phyloP scores from a whole-genome alignment of 2,113 vertebrate genomes.

The Hippoglossus stenolepis region DNA sequence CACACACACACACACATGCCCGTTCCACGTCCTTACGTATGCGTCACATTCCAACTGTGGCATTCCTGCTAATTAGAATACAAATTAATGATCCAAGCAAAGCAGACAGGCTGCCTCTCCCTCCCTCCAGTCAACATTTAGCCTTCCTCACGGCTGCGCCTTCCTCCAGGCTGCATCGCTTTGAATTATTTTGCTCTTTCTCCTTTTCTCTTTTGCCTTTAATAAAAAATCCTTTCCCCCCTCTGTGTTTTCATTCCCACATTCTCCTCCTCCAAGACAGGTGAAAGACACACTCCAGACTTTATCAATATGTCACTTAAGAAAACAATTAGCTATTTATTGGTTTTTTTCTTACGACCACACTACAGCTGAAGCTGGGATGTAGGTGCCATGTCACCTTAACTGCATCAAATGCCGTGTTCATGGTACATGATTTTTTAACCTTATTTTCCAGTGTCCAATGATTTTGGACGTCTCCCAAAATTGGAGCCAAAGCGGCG shows the following conservation, averaged over 20 bases:
- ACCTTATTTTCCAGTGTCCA: too few relatives aligned
- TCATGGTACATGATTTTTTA: too few relatives aligned
- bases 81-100: conserved; percentile 77
- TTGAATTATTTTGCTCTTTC: too few relatives aligned
- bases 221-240: neutral
- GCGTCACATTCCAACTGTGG: conserved; percentile 75
- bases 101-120: conserved; percentile 56
- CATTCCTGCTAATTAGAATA: conserved; percentile 79
- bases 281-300: neutral
- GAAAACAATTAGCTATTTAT: neutral
- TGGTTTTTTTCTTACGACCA: neutral
- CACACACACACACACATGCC: conserved; percentile 46
- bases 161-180: neutral
- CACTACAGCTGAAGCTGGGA: neutral
- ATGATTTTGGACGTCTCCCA: too few relatives aligned
- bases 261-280: conserved; percentile 4
- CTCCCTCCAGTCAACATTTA: conserved; percentile 59
- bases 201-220: too few relatives aligned
- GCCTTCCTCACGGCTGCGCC: conserved; percentile 35
- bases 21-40: conserved; percentile 47
- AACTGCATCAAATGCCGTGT: too few relatives aligned
- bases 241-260: neutral
- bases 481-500: too few relatives aligned
- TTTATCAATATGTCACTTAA: conserved; percentile 1
- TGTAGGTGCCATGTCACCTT: too few relatives aligned